These are phyloP conservation scores for Norana najaformis DNA, from an alignment of 2,888 invertebrate genomes.

Conservation along the genomic window DNA sequence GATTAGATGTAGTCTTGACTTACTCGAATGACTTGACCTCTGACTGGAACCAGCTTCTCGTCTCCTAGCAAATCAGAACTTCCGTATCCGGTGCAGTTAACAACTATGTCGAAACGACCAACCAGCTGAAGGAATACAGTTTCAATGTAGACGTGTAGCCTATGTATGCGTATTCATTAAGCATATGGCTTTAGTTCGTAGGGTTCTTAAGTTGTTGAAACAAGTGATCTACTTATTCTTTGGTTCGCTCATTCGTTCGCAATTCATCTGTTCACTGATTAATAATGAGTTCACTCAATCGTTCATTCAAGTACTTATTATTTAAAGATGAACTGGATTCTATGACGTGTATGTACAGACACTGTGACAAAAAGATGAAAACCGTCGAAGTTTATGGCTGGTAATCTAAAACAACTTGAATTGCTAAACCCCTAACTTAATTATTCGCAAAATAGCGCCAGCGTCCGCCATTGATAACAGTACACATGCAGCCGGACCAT, in stretches of 20 bases:
- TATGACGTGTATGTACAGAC: too few relatives aligned
- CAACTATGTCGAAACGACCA: constrained; percentile 61
- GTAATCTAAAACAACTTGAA: too few relatives aligned
- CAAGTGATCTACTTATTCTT: not conserved
- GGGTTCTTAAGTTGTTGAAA: too few relatives aligned
- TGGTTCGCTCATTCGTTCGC: not conserved
- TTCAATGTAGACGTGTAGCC: not conserved
- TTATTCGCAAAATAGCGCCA: too few relatives aligned
- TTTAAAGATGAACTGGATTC: not conserved
- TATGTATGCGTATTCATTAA: not conserved
- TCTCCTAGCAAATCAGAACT: constrained; percentile 61
- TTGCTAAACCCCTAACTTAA: too few relatives aligned
- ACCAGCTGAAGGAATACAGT: constrained; percentile 52
- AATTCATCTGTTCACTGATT: not conserved
- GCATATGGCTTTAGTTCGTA: not conserved
- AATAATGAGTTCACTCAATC: not conserved
- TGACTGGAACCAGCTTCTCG: constrained; percentile 55
- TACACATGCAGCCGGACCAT: too few relatives aligned
- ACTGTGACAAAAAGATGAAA: not conserved
- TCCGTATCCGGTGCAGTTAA: constrained; percentile 64
- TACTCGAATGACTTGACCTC: constrained; percentile 59
- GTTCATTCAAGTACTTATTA: not conserved
- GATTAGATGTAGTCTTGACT: constrained; percentile 18
- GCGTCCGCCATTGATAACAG: too few relatives aligned
- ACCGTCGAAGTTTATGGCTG: too few relatives aligned